phyloP scores from a whole-genome alignment of 2,888 invertebrate species.

The Andrena hattorfiana region DNA sequence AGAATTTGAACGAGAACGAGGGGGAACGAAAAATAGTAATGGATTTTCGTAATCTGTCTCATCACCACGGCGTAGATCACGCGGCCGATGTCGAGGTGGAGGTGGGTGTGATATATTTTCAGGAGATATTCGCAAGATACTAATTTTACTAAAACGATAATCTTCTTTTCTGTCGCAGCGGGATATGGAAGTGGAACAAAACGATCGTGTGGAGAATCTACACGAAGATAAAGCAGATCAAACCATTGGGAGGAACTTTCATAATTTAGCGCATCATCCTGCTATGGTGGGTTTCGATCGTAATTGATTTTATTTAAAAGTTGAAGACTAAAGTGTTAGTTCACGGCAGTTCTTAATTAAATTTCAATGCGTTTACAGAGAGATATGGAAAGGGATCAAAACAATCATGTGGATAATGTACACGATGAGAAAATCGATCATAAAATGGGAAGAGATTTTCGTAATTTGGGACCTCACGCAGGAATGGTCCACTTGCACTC shows the following conservation, averaged over 20 bases:
- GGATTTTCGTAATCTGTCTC: constrained; percentile 78
- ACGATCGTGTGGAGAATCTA: constrained; percentile 77
- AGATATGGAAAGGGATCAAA: constrained; percentile 78
- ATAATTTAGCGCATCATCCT: constrained; percentile 79
- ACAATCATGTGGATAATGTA: constrained; percentile 79
- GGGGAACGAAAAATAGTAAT: constrained; percentile 76
- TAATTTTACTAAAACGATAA: neutral
- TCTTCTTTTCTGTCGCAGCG: constrained; percentile 61
- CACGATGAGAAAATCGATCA: constrained; percentile 81
- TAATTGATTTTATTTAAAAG: constrained; percentile 2
- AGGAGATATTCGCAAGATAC: neutral
- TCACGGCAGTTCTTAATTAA: neutral
- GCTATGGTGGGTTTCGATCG: constrained; percentile 76
- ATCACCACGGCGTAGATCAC: constrained; percentile 75
- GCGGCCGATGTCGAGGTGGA: constrained; percentile 73
- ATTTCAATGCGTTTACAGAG: constrained; percentile 65
- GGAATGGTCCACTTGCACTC: constrained; percentile 81
- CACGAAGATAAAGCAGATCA: constrained; percentile 80
- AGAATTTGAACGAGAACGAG: constrained; percentile 77
- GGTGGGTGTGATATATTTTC: constrained; percentile 58
- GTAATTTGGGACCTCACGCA: constrained; percentile 78
- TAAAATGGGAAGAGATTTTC: constrained; percentile 80
- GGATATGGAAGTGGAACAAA: constrained; percentile 77
- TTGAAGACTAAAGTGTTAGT: neutral
- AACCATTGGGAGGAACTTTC: constrained; percentile 80